A percentile compares a stretch with the other conserved stretches of the same genome.
These are phyloP conservation scores for Tinamus guttatus DNA, from an alignment of 2,113 vertebrate species.

Conservation along the genomic window DNA sequence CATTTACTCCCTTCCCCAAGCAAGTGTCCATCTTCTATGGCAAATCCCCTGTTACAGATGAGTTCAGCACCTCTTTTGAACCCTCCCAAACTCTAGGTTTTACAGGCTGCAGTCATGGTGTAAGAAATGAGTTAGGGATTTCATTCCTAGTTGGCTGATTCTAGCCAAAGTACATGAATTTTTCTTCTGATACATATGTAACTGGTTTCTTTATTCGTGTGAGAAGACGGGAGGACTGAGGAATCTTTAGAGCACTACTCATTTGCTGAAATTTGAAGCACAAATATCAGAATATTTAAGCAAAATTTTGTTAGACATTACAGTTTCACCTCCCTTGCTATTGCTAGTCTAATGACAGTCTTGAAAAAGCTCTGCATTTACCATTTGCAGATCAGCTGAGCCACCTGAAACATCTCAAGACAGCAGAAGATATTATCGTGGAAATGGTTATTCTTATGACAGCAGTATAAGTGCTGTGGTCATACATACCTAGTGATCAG, in stretches of 20 bases:
- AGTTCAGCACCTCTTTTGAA: neutral
- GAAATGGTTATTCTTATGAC: neutral
- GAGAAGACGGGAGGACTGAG: neutral
- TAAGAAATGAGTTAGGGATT: neutral
- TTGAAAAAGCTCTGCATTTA: neutral
- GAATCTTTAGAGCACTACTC: neutral
- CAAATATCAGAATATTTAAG: neutral
- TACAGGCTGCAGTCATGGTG: neutral
- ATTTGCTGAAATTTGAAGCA: neutral
- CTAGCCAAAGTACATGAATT: neutral
- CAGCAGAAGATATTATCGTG: neutral
- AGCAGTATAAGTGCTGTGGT: neutral
- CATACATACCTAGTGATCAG: neutral
- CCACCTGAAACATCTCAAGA: neutral
- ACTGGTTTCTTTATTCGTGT: neutral
- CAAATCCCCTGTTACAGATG: neutral
- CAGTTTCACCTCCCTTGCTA: neutral
- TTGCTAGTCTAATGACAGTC: neutral
- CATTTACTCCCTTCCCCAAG: neutral
- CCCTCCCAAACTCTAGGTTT: neutral
- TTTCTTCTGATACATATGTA: neutral
- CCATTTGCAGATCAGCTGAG: neutral
- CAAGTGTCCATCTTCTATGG: neutral
- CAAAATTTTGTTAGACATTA: neutral
- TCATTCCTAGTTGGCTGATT: neutral